Evolutionary conservation across 2,113 vertebrate species (phyloP), one percentile per base, ranked within the genome.

Genomic region (Pelecanoides urinatrix): DNA sequence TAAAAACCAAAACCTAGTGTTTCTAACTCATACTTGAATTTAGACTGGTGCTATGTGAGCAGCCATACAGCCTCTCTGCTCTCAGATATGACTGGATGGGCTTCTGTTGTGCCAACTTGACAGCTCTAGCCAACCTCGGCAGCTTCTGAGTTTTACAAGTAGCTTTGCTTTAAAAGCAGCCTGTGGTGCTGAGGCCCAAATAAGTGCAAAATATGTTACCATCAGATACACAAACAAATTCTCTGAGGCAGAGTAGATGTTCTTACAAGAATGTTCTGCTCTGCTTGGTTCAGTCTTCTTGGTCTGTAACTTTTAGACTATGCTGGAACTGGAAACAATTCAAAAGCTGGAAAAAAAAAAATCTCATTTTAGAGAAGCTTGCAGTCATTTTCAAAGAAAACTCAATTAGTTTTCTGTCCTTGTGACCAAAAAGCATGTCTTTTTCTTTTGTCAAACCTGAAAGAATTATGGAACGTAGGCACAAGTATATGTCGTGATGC

Each of bases 171-270:
- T 85, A 52, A 94, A 73, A 94, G 91, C 29, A 22, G 27, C 72
- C 30, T 61, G 79, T 67, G 63, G 79, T 68, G 50, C 82, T 44
- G 66, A 92, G 90, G 16, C 63, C 65, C 44, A 29, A 87, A 5
- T 79, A 96, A 98, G 87, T 92, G 91, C 71, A 59, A 91, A 93
- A 92, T 87, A 50, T 62, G 88, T 96, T 95, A 92, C 91, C 86
- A 92, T 97, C 88, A 96, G 76, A 97, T 94, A 90, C 7, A 96
- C 79, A 98, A 97, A 97, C 90, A 96, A 86, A 95, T 95, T 90
- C 53, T 95, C 94, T 93, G 78, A 94, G 89, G 83, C 74, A 78
- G 4, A 20, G 71, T 38, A 86, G 68, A 83, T 95, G 66, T 86
- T 94, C 94, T 94, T 89, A 95, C 63, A 89, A 56, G 68, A 94